A percentile compares a stretch with the other conserved stretches of the same genome.
phyloP scores from a whole-genome alignment of 2,888 invertebrate genomes.

The Hoplodrina ambigua region DNA sequence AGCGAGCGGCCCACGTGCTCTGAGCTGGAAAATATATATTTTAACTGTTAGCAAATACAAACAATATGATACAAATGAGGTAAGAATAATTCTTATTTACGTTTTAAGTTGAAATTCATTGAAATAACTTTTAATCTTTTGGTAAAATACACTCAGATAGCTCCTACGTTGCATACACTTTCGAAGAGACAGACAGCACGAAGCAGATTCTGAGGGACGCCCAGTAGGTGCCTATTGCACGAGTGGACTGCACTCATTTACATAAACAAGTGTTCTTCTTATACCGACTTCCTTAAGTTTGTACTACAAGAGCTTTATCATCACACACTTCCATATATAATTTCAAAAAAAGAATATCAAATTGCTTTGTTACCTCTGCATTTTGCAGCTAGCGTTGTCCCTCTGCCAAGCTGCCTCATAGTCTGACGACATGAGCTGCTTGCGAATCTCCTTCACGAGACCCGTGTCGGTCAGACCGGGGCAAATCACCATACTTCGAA shows the following conservation, averaged over 20 bases:
- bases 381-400: constrained; percentile 91
- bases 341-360: not conserved
- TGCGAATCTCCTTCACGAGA: constrained; percentile 92
- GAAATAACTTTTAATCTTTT: no score
- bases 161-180: no score
- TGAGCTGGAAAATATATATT: constrained; percentile 86
- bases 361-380: constrained; percentile 90
- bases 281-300: constrained; percentile 10
- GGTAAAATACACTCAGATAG: no score
- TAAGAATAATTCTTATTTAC: no score
- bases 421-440: constrained; percentile 93
- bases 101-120: no score
- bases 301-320: not conserved
- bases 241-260: constrained; percentile 11
- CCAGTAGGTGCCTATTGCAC: no score
- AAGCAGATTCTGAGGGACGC: not conserved
- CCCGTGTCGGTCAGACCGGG: constrained; percentile 93
- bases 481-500: constrained; percentile 93
- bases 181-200: not conserved
- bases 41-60: no score
- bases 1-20: constrained; percentile 93
- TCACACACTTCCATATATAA: not conserved
- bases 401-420: constrained; percentile 94
- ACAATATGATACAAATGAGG: no score
- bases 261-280: not conserved